A percentile compares a stretch with the other conserved stretches of the same genome.
phyloP scores from a whole-genome alignment of 1,140 invertebrate genomes.

The Teleopsis dalmanni region DNA sequence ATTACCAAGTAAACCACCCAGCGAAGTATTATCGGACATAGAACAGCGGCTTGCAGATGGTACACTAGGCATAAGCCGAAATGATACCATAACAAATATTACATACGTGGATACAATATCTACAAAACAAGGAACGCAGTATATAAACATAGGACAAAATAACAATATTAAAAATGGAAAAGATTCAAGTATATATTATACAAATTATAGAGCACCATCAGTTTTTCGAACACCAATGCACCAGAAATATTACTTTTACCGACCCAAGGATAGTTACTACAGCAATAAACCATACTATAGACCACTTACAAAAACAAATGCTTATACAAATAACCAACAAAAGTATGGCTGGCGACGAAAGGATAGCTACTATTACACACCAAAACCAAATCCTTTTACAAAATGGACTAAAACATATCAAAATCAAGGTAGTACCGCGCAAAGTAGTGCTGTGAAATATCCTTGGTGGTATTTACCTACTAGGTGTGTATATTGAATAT shows the following conservation, averaged over 20 bases:
- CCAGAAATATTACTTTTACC: slow-evolving; percentile 4
- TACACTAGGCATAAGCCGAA: slow-evolving; percentile 28
- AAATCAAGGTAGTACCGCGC: background rate
- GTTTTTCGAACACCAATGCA: slow-evolving; percentile 10
- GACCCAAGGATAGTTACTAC: slow-evolving; percentile 5
- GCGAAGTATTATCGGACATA: slow-evolving; percentile 32
- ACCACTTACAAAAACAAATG: background rate
- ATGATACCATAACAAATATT: slow-evolving; percentile 32
- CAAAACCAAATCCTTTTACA: slow-evolving; percentile 10
- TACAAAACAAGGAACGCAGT: background rate
- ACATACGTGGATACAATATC: slow-evolving; percentile 18
- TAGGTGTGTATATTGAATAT: slow-evolving; percentile 1
- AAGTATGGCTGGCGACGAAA: slow-evolving; percentile 8
- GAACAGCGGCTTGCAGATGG: slow-evolving; percentile 26
- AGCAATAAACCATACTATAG: too few relatives aligned
- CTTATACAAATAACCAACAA: background rate
- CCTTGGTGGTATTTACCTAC: slow-evolving; percentile 11
- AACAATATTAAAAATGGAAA: too few relatives aligned
- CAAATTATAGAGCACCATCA: slow-evolving; percentile 12
- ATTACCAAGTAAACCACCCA: slow-evolving; percentile 54
- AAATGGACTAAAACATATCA: slow-evolving; percentile 6
- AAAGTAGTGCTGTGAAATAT: background rate
- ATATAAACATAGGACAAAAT: background rate
- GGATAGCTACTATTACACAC: slow-evolving; percentile 4
- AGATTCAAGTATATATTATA: slow-evolving; percentile 4